Conservation (phyloP, 2,113 vertebrate genomes). For the Vidua chalybeata region DNA sequence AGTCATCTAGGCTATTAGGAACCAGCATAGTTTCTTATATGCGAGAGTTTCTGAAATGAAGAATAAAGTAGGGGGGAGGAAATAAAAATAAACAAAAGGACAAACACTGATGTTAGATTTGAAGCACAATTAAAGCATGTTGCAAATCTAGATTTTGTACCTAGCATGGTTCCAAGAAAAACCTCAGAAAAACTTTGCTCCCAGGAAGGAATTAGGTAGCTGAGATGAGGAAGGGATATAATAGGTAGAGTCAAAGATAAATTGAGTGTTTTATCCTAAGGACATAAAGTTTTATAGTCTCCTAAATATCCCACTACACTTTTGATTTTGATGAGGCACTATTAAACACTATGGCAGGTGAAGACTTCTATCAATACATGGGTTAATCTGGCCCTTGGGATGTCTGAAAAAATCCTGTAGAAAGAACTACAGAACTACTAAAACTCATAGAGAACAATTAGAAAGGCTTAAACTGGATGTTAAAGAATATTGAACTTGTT, state of each 20-base stretch:
- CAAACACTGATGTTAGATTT: not conserved
- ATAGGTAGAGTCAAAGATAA: not conserved
- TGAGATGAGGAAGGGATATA: not conserved
- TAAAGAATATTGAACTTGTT: constrained; percentile 15
- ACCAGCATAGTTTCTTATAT: not conserved
- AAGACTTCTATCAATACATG: constrained; percentile 17
- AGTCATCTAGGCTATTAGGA: not conserved
- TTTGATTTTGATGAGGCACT: constrained; percentile 32
- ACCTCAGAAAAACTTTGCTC: not conserved
- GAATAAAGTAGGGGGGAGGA: not conserved
- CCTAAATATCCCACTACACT: constrained; percentile 15
- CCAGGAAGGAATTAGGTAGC: not conserved
- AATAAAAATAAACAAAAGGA: not conserved
- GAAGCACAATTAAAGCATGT: not conserved
- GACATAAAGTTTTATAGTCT: constrained; percentile 30
- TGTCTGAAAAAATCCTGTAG: not conserved
- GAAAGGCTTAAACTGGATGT: not conserved
- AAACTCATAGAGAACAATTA: constrained; percentile 7
- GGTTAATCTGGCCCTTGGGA: constrained; percentile 20
- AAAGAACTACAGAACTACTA: not conserved
- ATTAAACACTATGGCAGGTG: constrained; percentile 31
- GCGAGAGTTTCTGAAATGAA: not conserved
- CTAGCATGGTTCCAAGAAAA: not conserved
- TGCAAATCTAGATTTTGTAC: not conserved
- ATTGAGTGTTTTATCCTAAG: not conserved